Evolutionary conservation across 92 coral and sea anemone species (phyloP).

Genomic region (Pocillopora grandis): DNA sequence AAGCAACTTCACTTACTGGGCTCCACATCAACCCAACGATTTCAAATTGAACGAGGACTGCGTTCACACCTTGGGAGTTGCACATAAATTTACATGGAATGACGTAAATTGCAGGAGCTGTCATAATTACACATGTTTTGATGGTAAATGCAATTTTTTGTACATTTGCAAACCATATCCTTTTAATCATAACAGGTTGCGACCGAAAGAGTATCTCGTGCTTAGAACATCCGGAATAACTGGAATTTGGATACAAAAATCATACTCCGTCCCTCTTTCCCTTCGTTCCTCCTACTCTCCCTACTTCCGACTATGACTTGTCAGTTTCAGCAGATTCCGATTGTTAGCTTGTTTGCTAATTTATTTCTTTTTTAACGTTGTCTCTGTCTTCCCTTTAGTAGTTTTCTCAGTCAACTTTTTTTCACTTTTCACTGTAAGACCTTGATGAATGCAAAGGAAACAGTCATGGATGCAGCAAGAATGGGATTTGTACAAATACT

Average conservation of each 20-base stretch:
- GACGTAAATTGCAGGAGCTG: slow-evolving; percentile 55
- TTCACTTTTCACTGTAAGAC: background rate
- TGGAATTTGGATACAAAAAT: too few relatives aligned
- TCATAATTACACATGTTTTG: slow-evolving; percentile 59
- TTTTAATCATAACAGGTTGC: background rate
- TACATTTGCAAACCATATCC: background rate
- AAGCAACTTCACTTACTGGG: slow-evolving; percentile 52
- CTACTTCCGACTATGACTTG: too few relatives aligned
- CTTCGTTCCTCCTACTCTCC: too few relatives aligned
- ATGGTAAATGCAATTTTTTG: slow-evolving; percentile 21
- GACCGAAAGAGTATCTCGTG: background rate
- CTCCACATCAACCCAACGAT: slow-evolving; percentile 53
- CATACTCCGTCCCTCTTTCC: too few relatives aligned
- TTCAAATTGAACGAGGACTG: slow-evolving; percentile 47
- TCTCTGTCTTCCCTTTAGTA: background rate
- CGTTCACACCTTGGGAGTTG: slow-evolving; percentile 56
- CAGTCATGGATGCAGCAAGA: slow-evolving; percentile 7
- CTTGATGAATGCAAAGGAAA: slow-evolving; percentile 25
- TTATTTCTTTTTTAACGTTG: background rate
- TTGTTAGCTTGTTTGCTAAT: too few relatives aligned
- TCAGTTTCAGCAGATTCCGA: too few relatives aligned
- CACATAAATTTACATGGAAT: slow-evolving; percentile 51
- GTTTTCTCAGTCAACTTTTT: too few relatives aligned
- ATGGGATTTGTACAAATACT: slow-evolving; percentile 30
- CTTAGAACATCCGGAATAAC: too few relatives aligned